Evolutionary conservation across 1,140 invertebrate genomes (phyloP).

Genomic region (Mercenaria mercenaria): DNA sequence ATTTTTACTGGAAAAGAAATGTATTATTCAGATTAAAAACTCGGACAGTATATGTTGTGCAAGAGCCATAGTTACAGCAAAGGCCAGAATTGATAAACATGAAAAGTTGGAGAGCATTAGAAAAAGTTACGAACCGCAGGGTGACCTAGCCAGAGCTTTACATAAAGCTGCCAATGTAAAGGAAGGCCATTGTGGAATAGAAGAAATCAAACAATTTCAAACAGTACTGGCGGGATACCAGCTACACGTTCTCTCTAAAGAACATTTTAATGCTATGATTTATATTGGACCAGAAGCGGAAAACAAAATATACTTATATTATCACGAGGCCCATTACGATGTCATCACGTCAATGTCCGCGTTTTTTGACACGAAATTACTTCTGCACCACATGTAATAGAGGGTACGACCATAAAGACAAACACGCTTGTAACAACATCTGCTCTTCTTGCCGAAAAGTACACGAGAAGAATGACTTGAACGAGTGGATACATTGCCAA

Average conservation of each 20-base stretch:
- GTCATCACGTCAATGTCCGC: slow-evolving; percentile 53
- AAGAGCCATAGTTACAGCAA: slow-evolving; percentile 1
- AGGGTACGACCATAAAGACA: slow-evolving; percentile 51
- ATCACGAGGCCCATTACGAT: slow-evolving; percentile 47
- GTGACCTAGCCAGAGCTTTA: not conserved
- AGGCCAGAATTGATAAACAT: not conserved
- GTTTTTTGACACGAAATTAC: slow-evolving; percentile 46
- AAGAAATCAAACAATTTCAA: slow-evolving; percentile 61
- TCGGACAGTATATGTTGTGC: too few relatives aligned
- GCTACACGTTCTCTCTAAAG: slow-evolving; percentile 65
- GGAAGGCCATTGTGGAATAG: slow-evolving; percentile 17
- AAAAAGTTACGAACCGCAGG: not conserved
- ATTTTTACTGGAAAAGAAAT: slow-evolving; percentile 8
- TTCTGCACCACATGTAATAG: slow-evolving; percentile 8
- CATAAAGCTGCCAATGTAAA: too few relatives aligned
- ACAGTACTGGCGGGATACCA: slow-evolving; percentile 28
- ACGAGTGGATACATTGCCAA: slow-evolving; percentile 35
- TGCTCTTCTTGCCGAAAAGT: slow-evolving; percentile 1
- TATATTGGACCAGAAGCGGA: slow-evolving; percentile 56
- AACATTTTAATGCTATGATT: slow-evolving; percentile 61
- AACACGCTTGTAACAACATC: slow-evolving; percentile 19
- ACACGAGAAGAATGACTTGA: not conserved
- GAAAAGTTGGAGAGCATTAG: not conserved
- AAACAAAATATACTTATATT: slow-evolving; percentile 53
- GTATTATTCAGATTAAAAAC: not conserved